phyloP scores from a whole-genome alignment of 2,113 vertebrate genomes.

The Columba livia region DNA sequence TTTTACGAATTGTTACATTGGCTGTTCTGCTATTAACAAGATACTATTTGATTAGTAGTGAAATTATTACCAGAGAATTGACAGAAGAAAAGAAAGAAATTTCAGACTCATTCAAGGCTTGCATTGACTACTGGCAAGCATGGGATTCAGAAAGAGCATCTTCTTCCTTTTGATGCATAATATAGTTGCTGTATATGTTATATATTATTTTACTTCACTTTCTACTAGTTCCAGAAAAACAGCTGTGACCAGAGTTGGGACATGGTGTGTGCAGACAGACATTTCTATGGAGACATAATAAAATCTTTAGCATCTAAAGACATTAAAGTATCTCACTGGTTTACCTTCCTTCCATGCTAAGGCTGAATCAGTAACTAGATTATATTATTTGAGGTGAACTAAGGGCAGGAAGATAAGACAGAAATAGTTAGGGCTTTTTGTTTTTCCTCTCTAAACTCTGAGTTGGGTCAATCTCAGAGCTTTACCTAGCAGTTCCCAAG shows the following conservation, averaged over 20 bases:
- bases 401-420: neutral
- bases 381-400: neutral
- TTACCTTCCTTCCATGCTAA: neutral
- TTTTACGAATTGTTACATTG: neutral
- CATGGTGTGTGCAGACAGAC: neutral
- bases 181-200: neutral
- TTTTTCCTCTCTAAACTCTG: neutral
- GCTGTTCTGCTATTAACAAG: neutral
- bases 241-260: neutral
- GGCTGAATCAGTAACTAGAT: neutral
- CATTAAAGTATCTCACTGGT: neutral
- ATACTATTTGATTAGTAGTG: neutral
- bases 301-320: neutral
- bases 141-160: neutral
- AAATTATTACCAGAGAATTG: neutral
- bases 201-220: neutral
- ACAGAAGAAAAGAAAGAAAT: neutral
- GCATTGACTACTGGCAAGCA: neutral
- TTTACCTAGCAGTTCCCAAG: neutral
- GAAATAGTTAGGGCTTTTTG: accelerated
- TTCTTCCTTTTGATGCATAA: neutral
- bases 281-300: neutral
- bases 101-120: neutral
- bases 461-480: neutral
- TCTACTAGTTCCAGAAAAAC: neutral